Conservation (phyloP, 92 coral and sea anemone species). For the Scolanthus callimorphus region DNA sequence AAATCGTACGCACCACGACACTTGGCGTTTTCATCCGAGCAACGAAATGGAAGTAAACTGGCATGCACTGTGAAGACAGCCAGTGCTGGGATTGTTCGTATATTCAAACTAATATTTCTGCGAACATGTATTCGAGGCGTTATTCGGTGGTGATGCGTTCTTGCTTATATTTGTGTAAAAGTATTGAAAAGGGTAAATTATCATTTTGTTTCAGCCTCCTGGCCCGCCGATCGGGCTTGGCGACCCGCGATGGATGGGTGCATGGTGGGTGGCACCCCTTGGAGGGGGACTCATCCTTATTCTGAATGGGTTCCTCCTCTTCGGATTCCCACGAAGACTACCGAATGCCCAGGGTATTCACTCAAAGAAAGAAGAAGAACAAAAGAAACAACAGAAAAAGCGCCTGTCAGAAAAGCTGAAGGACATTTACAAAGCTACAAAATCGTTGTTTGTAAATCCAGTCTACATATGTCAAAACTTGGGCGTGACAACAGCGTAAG, state of each 20-base stretch:
- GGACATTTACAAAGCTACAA: constrained; percentile 66
- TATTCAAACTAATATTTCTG: too few relatives aligned
- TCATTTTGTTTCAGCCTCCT: constrained; percentile 41
- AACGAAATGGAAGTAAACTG: too few relatives aligned
- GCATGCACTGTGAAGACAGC: too few relatives aligned
- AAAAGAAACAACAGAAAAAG: constrained; percentile 37
- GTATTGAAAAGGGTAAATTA: too few relatives aligned
- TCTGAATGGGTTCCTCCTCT: constrained; percentile 35
- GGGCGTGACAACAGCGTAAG: constrained; percentile 31
- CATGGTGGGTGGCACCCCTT: constrained; percentile 77
- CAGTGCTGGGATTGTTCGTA: too few relatives aligned
- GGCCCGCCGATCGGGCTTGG: constrained; percentile 25
- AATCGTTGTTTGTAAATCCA: constrained; percentile 43
- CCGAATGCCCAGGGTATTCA: too few relatives aligned
- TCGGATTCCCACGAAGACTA: constrained; percentile 69
- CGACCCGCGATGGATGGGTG: constrained; percentile 75
- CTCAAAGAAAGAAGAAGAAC: too few relatives aligned
- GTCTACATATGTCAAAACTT: constrained; percentile 65
- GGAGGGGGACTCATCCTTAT: constrained; percentile 48
- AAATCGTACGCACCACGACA: too few relatives aligned
- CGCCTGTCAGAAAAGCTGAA: constrained; percentile 33
- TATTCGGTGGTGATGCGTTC: too few relatives aligned
- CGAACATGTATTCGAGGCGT: too few relatives aligned
- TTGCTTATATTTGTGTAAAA: too few relatives aligned
- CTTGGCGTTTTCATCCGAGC: too few relatives aligned